Evolutionary conservation across 2,113 vertebrate genomes (phyloP).

Genomic region (Ancistrus triradiatus): DNA sequence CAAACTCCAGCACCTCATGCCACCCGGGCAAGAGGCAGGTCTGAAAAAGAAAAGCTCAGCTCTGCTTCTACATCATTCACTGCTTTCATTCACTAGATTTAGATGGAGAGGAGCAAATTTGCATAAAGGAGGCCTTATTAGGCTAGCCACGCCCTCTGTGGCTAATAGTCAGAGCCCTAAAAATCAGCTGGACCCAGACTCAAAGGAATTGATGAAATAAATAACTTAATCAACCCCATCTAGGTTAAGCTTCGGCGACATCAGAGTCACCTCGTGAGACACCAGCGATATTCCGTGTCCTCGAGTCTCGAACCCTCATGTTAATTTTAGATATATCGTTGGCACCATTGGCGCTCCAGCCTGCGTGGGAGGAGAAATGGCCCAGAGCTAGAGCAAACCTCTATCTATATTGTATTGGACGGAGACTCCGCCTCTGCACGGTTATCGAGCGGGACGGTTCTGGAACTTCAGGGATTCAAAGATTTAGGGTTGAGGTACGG

Average conservation of each 20-base stretch:
- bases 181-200: no score
- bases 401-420: constrained; percentile 13
- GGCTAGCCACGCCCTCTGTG: no score
- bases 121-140: no score
- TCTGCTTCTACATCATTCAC: background rate
- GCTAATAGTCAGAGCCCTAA: no score
- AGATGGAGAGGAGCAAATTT: no score
- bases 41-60: constrained; percentile 2
- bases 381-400: background rate
- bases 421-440: constrained; percentile 1
- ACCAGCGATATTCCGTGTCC: no score
- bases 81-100: no score
- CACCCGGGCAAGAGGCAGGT: constrained; percentile 1
- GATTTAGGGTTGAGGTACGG: no score
- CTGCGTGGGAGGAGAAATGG: background rate
- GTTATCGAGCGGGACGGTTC: no score
- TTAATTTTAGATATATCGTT: constrained; percentile 42
- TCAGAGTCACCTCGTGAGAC: no score
- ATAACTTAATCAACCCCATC: constrained; percentile 2
- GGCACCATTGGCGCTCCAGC: constrained; percentile 11
- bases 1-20: constrained; percentile 12
- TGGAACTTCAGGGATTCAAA: no score
- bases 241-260: no score
- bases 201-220: constrained; percentile 3
- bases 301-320: background rate